A percentile compares a stretch with the other conserved stretches of the same genome.
Evolutionary conservation across 2,797 vertebrate genomes (phyloP).

Genomic region (Perodicticus potto): DNA sequence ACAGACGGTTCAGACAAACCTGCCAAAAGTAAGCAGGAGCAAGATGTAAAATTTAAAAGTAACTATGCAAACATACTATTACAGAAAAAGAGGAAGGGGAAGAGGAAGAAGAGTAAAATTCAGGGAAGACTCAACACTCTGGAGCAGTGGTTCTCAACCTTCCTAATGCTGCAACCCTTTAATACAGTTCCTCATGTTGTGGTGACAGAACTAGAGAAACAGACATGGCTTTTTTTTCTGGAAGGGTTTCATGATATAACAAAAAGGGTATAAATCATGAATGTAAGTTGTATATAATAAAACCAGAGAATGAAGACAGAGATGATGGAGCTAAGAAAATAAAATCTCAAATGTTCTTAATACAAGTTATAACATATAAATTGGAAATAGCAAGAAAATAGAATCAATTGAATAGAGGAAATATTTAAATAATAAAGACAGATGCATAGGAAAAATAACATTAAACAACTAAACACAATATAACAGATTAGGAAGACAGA

Average conservation of each 20-base stretch:
- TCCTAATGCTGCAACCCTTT: no score
- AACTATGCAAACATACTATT: neutral
- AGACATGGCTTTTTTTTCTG: neutral
- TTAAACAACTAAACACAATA: neutral
- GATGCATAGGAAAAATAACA: neutral
- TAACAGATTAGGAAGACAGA: neutral
- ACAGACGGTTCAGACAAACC: neutral
- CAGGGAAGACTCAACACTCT: neutral
- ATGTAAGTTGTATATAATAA: conserved; percentile 10
- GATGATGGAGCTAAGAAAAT: conserved; percentile 20
- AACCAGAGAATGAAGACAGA: neutral
- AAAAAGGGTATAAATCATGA: neutral
- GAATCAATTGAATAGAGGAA: neutral
- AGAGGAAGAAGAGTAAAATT: neutral
- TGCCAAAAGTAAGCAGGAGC: neutral
- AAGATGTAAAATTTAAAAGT: conserved; percentile 28
- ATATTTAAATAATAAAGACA: neutral
- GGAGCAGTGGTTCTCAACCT: no score
- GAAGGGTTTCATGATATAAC: neutral
- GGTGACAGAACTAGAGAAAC: neutral
- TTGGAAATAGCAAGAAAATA: conserved; percentile 21
- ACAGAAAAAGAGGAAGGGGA: neutral
- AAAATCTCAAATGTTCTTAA: neutral
- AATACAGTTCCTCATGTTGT: no score
- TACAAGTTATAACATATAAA: neutral